Evolutionary conservation across 2,888 invertebrate species (phyloP).

Genomic region (Apamea anceps): DNA sequence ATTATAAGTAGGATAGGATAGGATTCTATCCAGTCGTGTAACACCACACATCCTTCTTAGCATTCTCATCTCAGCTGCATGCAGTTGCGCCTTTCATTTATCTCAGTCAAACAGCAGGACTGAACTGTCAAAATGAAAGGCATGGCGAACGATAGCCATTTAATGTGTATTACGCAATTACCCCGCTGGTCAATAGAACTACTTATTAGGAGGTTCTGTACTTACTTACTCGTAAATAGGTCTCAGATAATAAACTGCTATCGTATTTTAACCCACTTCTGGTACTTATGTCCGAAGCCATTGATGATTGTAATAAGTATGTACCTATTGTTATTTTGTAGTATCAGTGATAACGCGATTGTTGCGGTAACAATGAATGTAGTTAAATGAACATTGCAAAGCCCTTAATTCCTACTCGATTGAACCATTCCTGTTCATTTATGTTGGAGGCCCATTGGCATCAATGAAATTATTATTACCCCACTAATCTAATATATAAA

Average conservation of each 20-base stretch:
- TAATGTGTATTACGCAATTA: too few relatives aligned
- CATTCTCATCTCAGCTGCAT: too few relatives aligned
- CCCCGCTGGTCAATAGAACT: too few relatives aligned
- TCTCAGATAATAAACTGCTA: background rate
- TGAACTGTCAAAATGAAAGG: too few relatives aligned
- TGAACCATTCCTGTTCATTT: background rate
- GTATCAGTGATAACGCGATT: constrained; percentile 8
- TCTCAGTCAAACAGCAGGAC: too few relatives aligned
- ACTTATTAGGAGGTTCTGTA: too few relatives aligned
- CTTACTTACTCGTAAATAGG: background rate
- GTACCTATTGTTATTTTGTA: constrained; percentile 6
- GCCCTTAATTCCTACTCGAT: background rate
- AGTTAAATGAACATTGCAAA: background rate
- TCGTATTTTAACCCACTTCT: constrained; percentile 30
- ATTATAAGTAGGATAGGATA: too few relatives aligned
- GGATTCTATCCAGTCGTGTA: too few relatives aligned
- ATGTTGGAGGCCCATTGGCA: background rate
- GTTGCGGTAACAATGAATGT: constrained; percentile 10
- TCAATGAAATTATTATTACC: background rate
- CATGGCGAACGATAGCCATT: too few relatives aligned
- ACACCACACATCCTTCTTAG: too few relatives aligned
- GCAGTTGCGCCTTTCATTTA: too few relatives aligned
- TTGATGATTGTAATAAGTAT: constrained; percentile 11
- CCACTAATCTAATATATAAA: too few relatives aligned
- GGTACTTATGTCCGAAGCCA: background rate